These are phyloP conservation scores for Zeuzera pyrina DNA, from an alignment of 2,888 invertebrate genomes.

Conservation along the genomic window DNA sequence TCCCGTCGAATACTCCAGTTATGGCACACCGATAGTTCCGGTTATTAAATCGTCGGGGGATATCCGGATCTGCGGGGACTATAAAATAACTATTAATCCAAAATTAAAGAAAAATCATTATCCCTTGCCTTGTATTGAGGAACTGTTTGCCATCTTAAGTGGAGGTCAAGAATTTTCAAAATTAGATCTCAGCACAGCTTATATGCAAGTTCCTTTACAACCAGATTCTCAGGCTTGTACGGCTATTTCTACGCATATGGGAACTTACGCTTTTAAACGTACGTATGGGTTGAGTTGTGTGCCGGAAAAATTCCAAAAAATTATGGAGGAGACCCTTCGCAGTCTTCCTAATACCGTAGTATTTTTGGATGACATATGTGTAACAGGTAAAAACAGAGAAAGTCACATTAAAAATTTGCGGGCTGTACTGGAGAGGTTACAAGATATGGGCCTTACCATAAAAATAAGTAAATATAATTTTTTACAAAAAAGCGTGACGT, in stretches of 20 bases:
- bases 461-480: background rate
- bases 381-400: background rate
- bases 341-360: background rate
- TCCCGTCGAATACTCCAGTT: background rate
- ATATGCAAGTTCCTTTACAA: conserved; percentile 2
- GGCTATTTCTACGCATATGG: background rate
- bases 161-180: conserved; percentile 8
- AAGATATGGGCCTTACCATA: background rate
- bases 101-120: conserved; percentile 13
- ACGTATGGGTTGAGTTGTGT: background rate
- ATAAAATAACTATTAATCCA: conserved; percentile 19
- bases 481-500: background rate
- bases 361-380: background rate
- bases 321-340: conserved; percentile 2
- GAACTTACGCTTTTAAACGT: background rate
- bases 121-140: conserved; percentile 7
- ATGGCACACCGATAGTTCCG: background rate
- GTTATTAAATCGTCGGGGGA: background rate
- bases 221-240: background rate
- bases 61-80: background rate
- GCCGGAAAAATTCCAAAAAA: conserved; percentile 5
- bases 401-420: background rate
- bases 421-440: background rate
- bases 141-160: conserved; percentile 8
- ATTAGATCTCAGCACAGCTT: conserved; percentile 7